Evolutionary conservation across 2,888 invertebrate genomes (phyloP).

Genomic region (Pristionchus entomophagus): DNA sequence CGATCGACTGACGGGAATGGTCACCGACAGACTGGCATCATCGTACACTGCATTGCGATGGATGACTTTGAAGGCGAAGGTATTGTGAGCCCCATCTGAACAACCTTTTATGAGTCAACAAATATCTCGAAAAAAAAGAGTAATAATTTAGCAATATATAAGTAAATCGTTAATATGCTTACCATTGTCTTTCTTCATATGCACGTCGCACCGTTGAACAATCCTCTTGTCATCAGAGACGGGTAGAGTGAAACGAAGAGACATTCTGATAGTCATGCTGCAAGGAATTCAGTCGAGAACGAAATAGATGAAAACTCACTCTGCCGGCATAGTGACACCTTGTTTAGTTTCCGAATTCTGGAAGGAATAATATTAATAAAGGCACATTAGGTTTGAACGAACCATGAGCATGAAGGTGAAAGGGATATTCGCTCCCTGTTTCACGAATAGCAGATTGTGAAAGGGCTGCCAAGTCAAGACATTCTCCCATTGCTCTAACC

Average conservation of each 20-base stretch:
- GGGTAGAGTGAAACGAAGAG: background rate
- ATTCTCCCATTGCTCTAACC: background rate
- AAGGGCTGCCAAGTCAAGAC: background rate
- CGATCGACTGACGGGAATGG: background rate
- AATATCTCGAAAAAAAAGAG: background rate
- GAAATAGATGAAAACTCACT: background rate
- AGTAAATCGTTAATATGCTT: background rate
- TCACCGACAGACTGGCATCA: background rate
- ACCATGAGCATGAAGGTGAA: conserved; percentile 1
- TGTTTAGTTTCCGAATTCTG: background rate
- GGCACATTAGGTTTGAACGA: too few relatives aligned
- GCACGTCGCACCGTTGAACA: background rate
- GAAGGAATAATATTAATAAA: background rate
- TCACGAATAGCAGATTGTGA: background rate
- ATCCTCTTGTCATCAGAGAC: background rate
- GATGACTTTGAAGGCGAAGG: background rate
- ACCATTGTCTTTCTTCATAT: background rate
- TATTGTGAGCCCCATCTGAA: background rate
- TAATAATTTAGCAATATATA: background rate
- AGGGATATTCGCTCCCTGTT: background rate
- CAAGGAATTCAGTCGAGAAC: background rate
- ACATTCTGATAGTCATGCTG: conserved; percentile 1
- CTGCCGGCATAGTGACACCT: background rate
- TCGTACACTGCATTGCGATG: conserved; percentile 5
- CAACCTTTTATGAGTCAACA: background rate